These are phyloP conservation scores for Acanthurus leucopareius DNA, from an alignment of 2,797 vertebrate species.

Conservation along the genomic window DNA sequence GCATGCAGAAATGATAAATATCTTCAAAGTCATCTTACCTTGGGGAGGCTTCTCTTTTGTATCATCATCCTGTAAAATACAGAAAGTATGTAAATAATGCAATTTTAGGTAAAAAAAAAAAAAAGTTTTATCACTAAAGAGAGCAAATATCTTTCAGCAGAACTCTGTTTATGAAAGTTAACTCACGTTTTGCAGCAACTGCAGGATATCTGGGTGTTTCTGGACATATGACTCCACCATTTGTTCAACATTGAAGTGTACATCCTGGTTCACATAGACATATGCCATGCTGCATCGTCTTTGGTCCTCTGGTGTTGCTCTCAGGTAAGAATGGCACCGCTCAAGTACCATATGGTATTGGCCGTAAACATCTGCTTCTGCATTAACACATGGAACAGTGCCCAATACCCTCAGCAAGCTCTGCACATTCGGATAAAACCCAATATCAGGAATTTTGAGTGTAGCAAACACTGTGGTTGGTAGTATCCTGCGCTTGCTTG, in stretches of 20 bases:
- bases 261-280: slow-evolving; percentile 95
- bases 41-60: slow-evolving; percentile 75
- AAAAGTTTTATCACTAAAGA: not conserved
- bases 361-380: slow-evolving; percentile 91
- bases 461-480: slow-evolving; percentile 95
- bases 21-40: slow-evolving; percentile 69
- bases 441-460: slow-evolving; percentile 95
- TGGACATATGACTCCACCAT: slow-evolving; percentile 95
- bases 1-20: not conserved
- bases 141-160: not conserved
- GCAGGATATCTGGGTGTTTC: slow-evolving; percentile 89
- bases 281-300: slow-evolving; percentile 92
- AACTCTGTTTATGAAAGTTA: not conserved
- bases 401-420: slow-evolving; percentile 93
- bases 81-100: slow-evolving; percentile 7
- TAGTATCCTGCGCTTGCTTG: slow-evolving; percentile 94
- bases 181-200: slow-evolving; percentile 82
- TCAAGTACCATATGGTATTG: slow-evolving; percentile 93
- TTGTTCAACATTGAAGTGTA: slow-evolving; percentile 94
- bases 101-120: not conserved
- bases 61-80: slow-evolving; percentile 80
- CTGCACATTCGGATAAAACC: slow-evolving; percentile 97
- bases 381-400: slow-evolving; percentile 94
- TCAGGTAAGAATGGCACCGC: slow-evolving; percentile 91
- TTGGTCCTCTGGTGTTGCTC: slow-evolving; percentile 89